Evolutionary conservation across 1,140 invertebrate genomes (phyloP), one percentile per base, ranked within the genome.

Genomic region (Euwallacea similis): DNA sequence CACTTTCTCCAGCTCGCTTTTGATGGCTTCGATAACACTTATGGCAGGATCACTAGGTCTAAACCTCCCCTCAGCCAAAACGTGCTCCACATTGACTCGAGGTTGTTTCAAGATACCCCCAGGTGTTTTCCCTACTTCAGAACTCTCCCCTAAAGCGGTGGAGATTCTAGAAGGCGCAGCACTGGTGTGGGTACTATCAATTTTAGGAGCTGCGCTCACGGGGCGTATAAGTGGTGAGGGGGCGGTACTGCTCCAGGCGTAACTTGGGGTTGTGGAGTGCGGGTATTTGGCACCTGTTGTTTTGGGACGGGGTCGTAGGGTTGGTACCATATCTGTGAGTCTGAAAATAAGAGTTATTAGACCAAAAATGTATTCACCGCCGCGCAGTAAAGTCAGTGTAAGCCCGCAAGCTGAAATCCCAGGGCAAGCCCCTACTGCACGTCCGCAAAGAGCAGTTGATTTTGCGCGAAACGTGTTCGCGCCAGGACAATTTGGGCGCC

Each of bases 11-110:
- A 90, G 82, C 79, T 90, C 88, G 55, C 84, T 83, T 76, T 87
- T 88, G 69, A 89, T 89, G 47, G 86, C 86, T 44, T 83, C 81
- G 64, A 89, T 89, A 7, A 90, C 79, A 10, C 88, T 87, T n/a
- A 88, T 83, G 0, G 87, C 88, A 0, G 88, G 87, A 79, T 89
- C 88, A 15, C 83, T 83, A 1, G 82, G 80, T 21, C 80, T 73
- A 42, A 88, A 81, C 47, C 79, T 80, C 62, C 82, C 79, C 68
- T 88, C 85, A 4, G 82, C 76, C 33, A 86, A 76, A 33, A 87
- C 79, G 42, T 83, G 82, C 8, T 79, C 83, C 0, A 84, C 80
- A 68, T 86, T 82, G 16, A 87, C 77, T 69, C 79, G 80, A 71
- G 79, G 82, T 11, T 16, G 43, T 56, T 60, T 64, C 21, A 71